Percentiles rank a stretch among this genome's conserved stretches.
Evolutionary conservation across 2,888 invertebrate species (phyloP).

Genomic region (Conistra vaccinii): DNA sequence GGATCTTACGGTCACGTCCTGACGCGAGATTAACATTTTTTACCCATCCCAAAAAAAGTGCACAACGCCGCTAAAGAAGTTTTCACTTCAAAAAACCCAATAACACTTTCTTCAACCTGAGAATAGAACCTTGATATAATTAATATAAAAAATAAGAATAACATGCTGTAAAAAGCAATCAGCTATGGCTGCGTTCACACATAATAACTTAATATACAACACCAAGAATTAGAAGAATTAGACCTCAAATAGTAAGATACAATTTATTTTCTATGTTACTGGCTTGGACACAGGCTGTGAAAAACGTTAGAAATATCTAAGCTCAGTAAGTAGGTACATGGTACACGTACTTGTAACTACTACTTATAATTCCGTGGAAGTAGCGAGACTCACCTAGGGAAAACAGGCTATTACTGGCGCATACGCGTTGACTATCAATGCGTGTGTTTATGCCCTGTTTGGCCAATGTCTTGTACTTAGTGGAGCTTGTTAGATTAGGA

Average conservation of each 20-base stretch:
- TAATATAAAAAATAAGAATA: too few species aligned
- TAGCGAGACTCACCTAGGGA: conserved; percentile 48
- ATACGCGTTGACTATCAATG: conserved; percentile 57
- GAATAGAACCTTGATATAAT: too few species aligned
- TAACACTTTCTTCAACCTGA: too few species aligned
- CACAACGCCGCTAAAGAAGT: too few species aligned
- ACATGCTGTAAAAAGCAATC: too few species aligned
- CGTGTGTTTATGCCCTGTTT: conserved; percentile 36
- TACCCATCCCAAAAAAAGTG: too few species aligned
- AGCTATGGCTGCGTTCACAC: too few species aligned
- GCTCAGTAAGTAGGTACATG: not conserved
- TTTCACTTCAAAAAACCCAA: too few species aligned
- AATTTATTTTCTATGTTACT: not conserved
- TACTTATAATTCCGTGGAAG: conserved; percentile 53
- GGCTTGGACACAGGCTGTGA: not conserved
- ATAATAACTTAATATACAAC: too few species aligned
- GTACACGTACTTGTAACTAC: conserved; percentile 18
- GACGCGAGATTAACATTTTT: too few species aligned
- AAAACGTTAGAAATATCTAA: not conserved
- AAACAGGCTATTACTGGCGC: conserved; percentile 57
- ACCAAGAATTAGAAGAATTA: too few species aligned
- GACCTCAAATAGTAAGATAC: not conserved
- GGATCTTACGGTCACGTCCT: too few species aligned
- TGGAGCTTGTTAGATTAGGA: not conserved
- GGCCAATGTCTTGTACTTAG: conserved; percentile 5